These are phyloP conservation scores for Heterocephalus glaber DNA, from an alignment of 2,113 vertebrate species.

Conservation along the genomic window DNA sequence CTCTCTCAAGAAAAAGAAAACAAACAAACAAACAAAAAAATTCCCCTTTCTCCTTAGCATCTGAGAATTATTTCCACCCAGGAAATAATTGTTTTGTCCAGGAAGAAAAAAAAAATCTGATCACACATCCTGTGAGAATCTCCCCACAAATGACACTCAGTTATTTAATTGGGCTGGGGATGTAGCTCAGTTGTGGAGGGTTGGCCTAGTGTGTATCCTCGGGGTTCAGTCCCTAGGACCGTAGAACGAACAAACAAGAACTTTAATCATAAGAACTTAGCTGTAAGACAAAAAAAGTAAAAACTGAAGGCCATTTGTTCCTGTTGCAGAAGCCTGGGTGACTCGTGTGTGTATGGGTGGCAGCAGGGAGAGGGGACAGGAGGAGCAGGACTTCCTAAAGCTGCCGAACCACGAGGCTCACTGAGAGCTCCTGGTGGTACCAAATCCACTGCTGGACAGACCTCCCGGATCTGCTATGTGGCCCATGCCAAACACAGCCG, in stretches of 20 bases:
- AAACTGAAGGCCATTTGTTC: neutral
- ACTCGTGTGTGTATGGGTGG: neutral
- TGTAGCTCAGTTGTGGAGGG: neutral
- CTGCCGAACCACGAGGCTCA: neutral
- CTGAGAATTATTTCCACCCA: neutral
- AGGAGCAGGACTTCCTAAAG: neutral
- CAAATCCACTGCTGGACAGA: neutral
- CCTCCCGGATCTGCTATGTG: neutral
- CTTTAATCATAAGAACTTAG: neutral
- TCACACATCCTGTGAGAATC: neutral
- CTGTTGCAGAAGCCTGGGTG: neutral
- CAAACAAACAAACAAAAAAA: neutral
- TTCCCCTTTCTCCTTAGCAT: neutral
- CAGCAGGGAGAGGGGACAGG: neutral
- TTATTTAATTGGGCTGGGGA: neutral
- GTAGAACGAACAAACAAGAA: neutral
- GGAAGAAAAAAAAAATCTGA: neutral
- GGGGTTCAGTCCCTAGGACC: neutral
- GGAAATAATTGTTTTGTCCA: no score
- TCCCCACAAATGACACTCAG: neutral
- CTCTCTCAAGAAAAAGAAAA: neutral
- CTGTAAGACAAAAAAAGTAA: neutral
- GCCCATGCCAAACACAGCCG: neutral
- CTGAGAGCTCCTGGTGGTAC: neutral
- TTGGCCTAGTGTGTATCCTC: neutral